Evolutionary conservation across 2,797 vertebrate genomes (phyloP), one percentile per base, ranked within the genome.

Genomic region (Champsocephalus esox): DNA sequence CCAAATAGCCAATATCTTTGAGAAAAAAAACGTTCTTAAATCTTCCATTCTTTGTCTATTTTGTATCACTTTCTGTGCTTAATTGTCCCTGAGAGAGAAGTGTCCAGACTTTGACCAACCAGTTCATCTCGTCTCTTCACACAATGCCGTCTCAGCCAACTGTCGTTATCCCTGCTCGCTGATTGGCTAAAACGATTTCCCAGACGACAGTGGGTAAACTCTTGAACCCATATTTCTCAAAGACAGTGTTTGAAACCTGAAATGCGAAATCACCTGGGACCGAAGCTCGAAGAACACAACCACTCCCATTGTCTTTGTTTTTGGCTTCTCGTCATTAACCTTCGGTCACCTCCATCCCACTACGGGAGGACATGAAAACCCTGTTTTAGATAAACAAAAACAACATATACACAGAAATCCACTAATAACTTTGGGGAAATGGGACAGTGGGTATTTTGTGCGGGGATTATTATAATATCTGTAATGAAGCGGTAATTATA

Each of bases 321-420:
- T 80, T 80, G 82, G 82, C 88, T 83, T 80, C 84, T 93, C 90
- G 88, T 92, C 82, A 92, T 94, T 92, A 92, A 92, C 92, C 90
- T 88, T 81, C 55, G 80, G 56, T 88, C 89, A 89, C 88, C 87
- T 90, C 87, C 48, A 14, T 75, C 63, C 70, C 48, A 50, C 56
- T 74, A 66, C 43, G 89, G 91, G 88, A 92, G 49, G 79, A 90
- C 86, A 91, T 92, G 81, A 87, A 91, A 89, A 85, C 81, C 60
- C 38, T 52, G 59, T 79, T 81, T 16, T 77, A 90, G 79, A 89
- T 77, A 81, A 92, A 91, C 80, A 91, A 92, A 38, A 86, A 89
- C 83, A 91, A 87, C 81, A 87, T 76, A 79, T 64, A 65, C 46
- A 55, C 87, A 76, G 34, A 87, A 65, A 83, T 83, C 68, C 12